phyloP scores from a whole-genome alignment of 2,888 invertebrate species.

The Andrena dorsata region DNA sequence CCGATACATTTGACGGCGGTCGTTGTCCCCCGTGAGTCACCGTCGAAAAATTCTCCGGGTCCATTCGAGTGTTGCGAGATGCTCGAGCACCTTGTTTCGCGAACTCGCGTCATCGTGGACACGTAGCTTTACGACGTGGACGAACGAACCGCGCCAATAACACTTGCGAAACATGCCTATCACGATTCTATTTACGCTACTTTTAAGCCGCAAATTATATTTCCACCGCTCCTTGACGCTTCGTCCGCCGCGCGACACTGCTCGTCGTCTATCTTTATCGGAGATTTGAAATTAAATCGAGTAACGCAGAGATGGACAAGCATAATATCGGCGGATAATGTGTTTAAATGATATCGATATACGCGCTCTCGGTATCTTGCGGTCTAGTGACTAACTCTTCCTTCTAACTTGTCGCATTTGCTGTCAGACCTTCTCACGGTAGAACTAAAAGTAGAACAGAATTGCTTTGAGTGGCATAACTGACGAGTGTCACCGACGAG shows the following conservation, averaged over 20 bases:
- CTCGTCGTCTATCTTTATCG: background rate
- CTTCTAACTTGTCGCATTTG: background rate
- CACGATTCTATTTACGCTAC: background rate
- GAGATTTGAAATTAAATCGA: background rate
- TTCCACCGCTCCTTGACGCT: background rate
- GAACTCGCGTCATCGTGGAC: conserved; percentile 19
- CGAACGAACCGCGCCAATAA: background rate
- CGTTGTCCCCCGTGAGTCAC: conserved; percentile 71
- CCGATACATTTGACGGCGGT: conserved; percentile 59
- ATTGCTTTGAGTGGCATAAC: background rate
- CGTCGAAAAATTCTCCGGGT: conserved; percentile 64
- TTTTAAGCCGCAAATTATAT: background rate
- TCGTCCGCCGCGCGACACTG: background rate
- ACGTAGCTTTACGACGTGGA: background rate
- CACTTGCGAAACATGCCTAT: conserved; percentile 7
- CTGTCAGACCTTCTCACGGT: background rate
- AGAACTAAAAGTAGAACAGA: background rate
- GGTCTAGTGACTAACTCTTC: background rate
- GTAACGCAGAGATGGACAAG: background rate
- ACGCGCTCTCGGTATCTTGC: background rate
- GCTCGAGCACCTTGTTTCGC: conserved; percentile 24
- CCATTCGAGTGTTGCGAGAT: conserved; percentile 40
- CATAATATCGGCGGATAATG: background rate
- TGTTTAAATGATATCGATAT: background rate
- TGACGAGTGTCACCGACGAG: background rate